Base-by-base conservation (phyloP, 2,797 vertebrate genomes). In the Tiaroga cobitis region DNA sequence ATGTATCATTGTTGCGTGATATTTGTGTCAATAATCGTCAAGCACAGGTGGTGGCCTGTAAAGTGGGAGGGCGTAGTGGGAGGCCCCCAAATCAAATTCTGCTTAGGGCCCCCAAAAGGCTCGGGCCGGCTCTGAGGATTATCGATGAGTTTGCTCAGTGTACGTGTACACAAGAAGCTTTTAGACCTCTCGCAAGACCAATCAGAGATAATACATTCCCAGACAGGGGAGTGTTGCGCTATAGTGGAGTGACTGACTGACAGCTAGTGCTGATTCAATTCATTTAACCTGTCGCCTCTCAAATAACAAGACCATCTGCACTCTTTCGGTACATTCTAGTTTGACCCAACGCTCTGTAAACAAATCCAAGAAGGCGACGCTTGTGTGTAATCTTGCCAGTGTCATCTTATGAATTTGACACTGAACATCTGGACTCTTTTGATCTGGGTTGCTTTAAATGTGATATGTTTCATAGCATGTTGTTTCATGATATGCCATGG, bases 261-360 rank as follows among this genome's bases (percentile, higher is more conserved):
- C 51, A 83, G 37, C 43, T 37, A 82, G 78, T 82, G 77, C 82
- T 87, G 78, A 89, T 84, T 76, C 88, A 80, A 90, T 76, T 83
- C 88, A 81, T 90, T 85, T 85, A 86, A 82, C 84, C 78, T 69
- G 75, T 73, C 32, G 76, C 81, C 88, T 90, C 82, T 87, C 84
- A 81, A 89, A 86, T 87, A 87, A 83, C 84, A 83, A 39, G 81
- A 83, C 90, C 86, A 85, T 90, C 88, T 90, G 87, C 78, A 85
- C 81, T 80, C 78, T 65, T 82, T 87, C n/a, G 39, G 68, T 81
- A 89, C 86, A 85, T 46, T 72, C 74, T 51, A 9, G 78, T 80
- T 83, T 85, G 61, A 86, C 87, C 83, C 82, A 74, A 29, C 9
- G 56, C 81, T 82, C 84, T 85, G 87, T 90, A 88, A 90, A 88